Conservation (phyloP, 2,113 vertebrate genomes). For the Podilymbus podiceps region DNA sequence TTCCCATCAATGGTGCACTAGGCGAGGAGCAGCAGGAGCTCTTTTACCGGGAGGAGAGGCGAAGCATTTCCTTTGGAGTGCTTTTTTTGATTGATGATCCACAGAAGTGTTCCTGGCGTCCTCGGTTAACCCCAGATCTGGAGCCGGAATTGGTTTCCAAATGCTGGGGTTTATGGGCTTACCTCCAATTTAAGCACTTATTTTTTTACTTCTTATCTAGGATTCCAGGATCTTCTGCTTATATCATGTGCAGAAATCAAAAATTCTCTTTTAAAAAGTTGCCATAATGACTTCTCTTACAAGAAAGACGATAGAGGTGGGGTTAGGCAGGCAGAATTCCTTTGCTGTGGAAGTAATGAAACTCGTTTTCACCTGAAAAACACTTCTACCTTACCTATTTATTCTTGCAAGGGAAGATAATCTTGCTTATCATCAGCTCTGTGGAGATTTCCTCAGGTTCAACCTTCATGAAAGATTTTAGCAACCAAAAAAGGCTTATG, state of each 20-base stretch:
- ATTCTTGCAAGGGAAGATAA: background rate
- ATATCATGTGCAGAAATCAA: background rate
- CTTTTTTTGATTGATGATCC: conserved; percentile 25
- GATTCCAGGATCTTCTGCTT: background rate
- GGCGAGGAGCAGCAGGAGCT: background rate
- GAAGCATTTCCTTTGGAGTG: background rate
- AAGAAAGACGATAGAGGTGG: background rate
- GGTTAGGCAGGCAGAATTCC: background rate
- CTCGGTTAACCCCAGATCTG: conserved; percentile 3
- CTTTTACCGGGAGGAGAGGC: background rate
- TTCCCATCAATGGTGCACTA: background rate
- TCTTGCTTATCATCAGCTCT: background rate
- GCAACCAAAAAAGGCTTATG: background rate
- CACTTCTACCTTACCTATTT: background rate
- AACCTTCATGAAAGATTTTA: background rate
- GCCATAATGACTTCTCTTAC: background rate
- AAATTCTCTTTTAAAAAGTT: background rate
- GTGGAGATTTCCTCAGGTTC: background rate
- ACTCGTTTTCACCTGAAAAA: background rate
- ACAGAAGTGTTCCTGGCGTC: background rate
- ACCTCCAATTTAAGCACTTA: background rate
- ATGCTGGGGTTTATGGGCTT: background rate
- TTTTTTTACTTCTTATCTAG: background rate
- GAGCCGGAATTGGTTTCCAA: background rate
- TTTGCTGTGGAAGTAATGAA: background rate